Conservation (phyloP, 2,113 vertebrate genomes). For the Pedetes capensis region DNA sequence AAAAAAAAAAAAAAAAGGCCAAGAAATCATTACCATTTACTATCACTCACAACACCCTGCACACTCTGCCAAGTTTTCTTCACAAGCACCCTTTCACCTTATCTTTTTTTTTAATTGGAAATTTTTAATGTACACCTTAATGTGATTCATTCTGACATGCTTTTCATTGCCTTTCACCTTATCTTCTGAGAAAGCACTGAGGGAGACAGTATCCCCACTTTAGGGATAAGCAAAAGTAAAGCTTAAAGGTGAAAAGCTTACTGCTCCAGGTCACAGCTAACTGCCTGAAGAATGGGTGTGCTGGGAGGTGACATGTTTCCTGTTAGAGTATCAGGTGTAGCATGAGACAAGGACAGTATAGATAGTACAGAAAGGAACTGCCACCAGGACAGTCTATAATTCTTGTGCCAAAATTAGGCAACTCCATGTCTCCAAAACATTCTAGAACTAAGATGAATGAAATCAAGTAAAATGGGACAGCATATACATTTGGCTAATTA, state of each 20-base stretch:
- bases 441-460: neutral
- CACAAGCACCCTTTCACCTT: neutral
- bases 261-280: neutral
- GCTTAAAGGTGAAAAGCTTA: neutral
- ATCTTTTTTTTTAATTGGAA: no score
- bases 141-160: no score
- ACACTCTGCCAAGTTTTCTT: neutral
- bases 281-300: neutral
- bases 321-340: neutral
- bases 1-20: no score
- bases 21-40: neutral
- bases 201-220: neutral
- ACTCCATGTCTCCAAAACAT: neutral
- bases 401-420: neutral
- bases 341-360: neutral
- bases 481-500: neutral
- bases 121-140: no score
- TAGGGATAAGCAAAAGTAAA: neutral
- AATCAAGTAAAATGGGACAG: neutral
- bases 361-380: neutral
- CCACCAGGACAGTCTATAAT: neutral
- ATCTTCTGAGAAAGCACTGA: neutral
- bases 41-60: neutral
- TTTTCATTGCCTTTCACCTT: neutral
- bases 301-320: neutral